phyloP scores from a whole-genome alignment of 2,113 vertebrate species.

The Platysteira castanea region DNA sequence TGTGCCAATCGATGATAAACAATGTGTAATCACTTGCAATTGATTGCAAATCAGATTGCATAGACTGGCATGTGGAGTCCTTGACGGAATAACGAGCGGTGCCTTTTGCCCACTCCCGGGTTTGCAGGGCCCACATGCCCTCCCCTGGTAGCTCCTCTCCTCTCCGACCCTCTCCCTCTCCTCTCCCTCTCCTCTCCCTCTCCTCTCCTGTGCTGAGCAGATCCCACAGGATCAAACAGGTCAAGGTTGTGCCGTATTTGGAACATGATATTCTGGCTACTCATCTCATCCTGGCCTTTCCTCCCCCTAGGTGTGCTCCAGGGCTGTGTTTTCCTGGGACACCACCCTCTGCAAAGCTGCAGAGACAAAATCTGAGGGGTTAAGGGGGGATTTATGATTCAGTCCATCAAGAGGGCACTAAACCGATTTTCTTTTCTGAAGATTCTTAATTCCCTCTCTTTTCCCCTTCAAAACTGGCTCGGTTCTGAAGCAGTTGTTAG shows the following conservation, averaged over 20 bases:
- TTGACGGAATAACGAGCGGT: constrained; percentile 38
- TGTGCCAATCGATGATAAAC: constrained; percentile 76
- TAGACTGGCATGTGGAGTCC: constrained; percentile 62
- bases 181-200: too few relatives aligned
- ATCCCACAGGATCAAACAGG: not conserved
- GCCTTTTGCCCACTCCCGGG: constrained; percentile 45
- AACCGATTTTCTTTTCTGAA: not conserved
- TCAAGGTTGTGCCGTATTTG: not conserved
- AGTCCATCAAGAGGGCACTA: not conserved
- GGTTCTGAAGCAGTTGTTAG: not conserved
- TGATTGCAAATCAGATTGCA: constrained; percentile 78
- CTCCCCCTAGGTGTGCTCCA: not conserved
- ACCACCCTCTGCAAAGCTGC: not conserved
- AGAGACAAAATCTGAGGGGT: not conserved
- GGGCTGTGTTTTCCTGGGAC: fast-evolving
- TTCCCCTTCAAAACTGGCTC: not conserved
- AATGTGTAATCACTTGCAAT: constrained; percentile 81
- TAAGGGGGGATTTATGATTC: not conserved
- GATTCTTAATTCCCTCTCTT: not conserved
- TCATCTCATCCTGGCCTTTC: fast-evolving
- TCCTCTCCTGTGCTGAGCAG: not conserved
- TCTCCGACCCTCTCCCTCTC: too few relatives aligned
- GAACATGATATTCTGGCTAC: fast-evolving
- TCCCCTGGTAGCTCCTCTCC: not conserved
- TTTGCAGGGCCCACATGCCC: not conserved